phyloP scores from a whole-genome alignment of 2,888 invertebrate species.

The Erebia aethiops region DNA sequence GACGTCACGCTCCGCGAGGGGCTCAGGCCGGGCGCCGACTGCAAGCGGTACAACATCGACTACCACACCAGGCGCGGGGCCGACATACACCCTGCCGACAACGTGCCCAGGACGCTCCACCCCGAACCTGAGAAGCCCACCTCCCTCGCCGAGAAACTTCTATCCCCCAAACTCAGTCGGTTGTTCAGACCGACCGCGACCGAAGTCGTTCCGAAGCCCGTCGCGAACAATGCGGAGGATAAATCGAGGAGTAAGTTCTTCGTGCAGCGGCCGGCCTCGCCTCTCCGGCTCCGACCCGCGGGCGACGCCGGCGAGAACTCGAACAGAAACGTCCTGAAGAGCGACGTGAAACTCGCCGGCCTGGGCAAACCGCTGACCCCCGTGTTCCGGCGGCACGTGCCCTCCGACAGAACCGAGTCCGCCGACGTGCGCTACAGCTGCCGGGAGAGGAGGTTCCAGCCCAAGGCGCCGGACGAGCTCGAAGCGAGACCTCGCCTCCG shows the following conservation, averaged over 20 bases:
- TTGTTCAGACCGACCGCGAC: slow-evolving; percentile 65
- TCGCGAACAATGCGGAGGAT: slow-evolving; percentile 53
- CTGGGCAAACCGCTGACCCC: slow-evolving; percentile 79
- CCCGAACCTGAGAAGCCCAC: slow-evolving; percentile 53
- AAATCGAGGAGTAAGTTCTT: slow-evolving; percentile 75
- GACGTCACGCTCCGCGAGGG: slow-evolving; percentile 54
- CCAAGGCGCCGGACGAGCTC: slow-evolving; percentile 48
- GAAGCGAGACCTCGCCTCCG: slow-evolving; percentile 60
- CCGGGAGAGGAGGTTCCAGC: slow-evolving; percentile 56
- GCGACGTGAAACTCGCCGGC: slow-evolving; percentile 68
- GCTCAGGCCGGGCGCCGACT: slow-evolving; percentile 57
- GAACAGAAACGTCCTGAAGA: slow-evolving; percentile 59
- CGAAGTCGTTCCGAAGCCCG: slow-evolving; percentile 56
- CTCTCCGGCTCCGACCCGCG: slow-evolving; percentile 55
- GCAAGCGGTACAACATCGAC: slow-evolving; percentile 26
- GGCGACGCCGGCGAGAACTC: slow-evolving; percentile 44
- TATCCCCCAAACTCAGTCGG: slow-evolving; percentile 74
- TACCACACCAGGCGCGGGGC: slow-evolving; percentile 52
- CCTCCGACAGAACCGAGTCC: slow-evolving; percentile 59
- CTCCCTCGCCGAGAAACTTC: slow-evolving; percentile 69
- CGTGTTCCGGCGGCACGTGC: slow-evolving; percentile 64
- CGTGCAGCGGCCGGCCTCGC: slow-evolving; percentile 65
- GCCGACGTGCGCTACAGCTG: slow-evolving; percentile 72
- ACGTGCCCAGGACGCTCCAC: slow-evolving; percentile 34
- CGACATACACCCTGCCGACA: slow-evolving; percentile 58